These are phyloP conservation scores for Dorcus hopei DNA, from an alignment of 2,888 invertebrate species.

Conservation along the genomic window DNA sequence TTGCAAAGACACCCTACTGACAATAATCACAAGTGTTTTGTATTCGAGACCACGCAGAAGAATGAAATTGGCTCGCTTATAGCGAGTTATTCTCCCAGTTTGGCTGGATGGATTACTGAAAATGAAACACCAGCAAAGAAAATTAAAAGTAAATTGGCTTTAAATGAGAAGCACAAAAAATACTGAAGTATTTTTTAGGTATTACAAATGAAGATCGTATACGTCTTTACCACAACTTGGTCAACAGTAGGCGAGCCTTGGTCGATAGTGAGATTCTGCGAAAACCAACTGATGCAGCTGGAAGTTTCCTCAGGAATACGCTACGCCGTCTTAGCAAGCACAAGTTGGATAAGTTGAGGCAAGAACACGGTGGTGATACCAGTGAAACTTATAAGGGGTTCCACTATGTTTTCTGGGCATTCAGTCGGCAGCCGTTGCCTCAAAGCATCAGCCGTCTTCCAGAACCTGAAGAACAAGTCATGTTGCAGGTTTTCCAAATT, in stretches of 20 bases:
- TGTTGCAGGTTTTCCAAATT: conserved; percentile 83
- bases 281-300: conserved; percentile 78
- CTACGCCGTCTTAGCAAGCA: conserved; percentile 81
- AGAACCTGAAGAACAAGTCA: conserved; percentile 82
- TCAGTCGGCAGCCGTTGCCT: conserved; percentile 73
- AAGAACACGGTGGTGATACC: conserved; percentile 65
- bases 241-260: conserved; percentile 76
- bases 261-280: conserved; percentile 80
- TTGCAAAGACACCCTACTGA: conserved; percentile 68
- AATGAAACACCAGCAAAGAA: conserved; percentile 63
- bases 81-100: conserved; percentile 83
- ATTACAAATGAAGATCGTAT: conserved; percentile 88
- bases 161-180: background rate
- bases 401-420: conserved; percentile 86
- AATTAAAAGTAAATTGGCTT: conserved; percentile 45
- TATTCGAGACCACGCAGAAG: conserved; percentile 87
- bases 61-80: conserved; percentile 90
- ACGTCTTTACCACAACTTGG: conserved; percentile 81
- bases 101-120: conserved; percentile 80
- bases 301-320: conserved; percentile 86
- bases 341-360: conserved; percentile 72
- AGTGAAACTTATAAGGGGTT: conserved; percentile 86
- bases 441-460: conserved; percentile 82
- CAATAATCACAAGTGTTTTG: conserved; percentile 79
- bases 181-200: conserved; percentile 39